Percentiles rank a stretch among this genome's conserved stretches.
Conservation (phyloP, 2,797 vertebrate species). For the Rhincodon typus region DNA sequence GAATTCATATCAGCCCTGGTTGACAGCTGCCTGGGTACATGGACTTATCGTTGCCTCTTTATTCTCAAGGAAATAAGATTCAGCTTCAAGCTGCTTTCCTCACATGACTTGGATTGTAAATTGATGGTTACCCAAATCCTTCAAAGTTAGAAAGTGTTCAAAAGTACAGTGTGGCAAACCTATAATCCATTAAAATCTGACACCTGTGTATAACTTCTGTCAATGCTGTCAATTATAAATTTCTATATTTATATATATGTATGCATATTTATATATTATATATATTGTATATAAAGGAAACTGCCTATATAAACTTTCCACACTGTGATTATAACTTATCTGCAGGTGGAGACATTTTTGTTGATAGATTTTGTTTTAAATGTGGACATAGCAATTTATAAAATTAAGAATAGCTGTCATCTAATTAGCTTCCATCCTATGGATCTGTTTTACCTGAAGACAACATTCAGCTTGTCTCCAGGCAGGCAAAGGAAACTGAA, state of each 20-base stretch:
- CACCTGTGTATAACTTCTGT: not conserved
- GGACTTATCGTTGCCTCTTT: not conserved
- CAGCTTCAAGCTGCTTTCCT: not conserved
- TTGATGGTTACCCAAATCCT: not conserved
- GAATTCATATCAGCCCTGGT: not conserved
- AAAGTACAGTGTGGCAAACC: not conserved
- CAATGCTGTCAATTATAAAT: not conserved
- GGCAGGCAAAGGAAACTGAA: not conserved
- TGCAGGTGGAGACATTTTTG: not conserved
- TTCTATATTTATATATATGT: not conserved
- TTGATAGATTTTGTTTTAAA: not conserved
- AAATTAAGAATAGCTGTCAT: not conserved
- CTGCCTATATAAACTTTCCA: not conserved
- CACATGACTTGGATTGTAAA: not conserved
- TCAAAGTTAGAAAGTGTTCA: not conserved
- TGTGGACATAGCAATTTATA: not conserved
- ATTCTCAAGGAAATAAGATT: not conserved
- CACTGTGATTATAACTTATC: not conserved
- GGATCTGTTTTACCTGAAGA: not conserved
- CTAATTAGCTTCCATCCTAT: not conserved
- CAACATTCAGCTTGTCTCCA: not conserved
- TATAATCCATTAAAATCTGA: conserved; percentile 5
- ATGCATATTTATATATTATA: not conserved
- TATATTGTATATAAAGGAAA: not conserved
- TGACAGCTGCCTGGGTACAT: not conserved